phyloP scores from a whole-genome alignment of 64 coral and sea anemone genomes.

The Pocillopora damicornis region DNA sequence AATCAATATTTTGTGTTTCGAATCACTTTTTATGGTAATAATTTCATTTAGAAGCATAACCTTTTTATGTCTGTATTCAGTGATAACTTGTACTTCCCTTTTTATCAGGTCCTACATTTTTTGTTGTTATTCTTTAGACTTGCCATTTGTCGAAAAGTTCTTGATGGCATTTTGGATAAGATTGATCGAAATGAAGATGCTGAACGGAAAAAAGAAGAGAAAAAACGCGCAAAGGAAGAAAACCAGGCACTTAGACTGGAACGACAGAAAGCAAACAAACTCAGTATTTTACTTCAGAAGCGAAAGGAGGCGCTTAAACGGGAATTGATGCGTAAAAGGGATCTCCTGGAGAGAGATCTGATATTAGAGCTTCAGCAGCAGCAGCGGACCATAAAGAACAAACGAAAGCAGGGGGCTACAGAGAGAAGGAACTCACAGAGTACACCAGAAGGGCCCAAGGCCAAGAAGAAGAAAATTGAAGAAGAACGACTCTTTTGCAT shows the following conservation, averaged over 20 bases:
- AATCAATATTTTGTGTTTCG: too few species aligned
- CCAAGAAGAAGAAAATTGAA: conserved; percentile 70
- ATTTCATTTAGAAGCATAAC: too few species aligned
- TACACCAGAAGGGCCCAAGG: conserved; percentile 21
- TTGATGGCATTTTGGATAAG: conserved; percentile 86
- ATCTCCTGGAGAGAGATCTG: conserved; percentile 85
- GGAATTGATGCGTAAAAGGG: conserved; percentile 81
- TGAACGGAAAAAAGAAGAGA: conserved; percentile 72
- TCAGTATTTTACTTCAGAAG: conserved; percentile 80
- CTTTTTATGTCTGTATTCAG: too few species aligned
- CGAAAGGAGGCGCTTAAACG: conserved; percentile 87
- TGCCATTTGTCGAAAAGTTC: conserved; percentile 68
- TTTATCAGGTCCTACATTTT: neutral
- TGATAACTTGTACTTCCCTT: too few species aligned
- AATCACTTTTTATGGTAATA: too few species aligned
- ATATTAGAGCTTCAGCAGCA: conserved; percentile 56
- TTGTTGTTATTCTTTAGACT: conserved; percentile 36
- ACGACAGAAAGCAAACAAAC: conserved; percentile 62
- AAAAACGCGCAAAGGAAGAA: conserved; percentile 68
- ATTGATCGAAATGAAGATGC: conserved; percentile 88
- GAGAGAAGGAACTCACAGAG: conserved; percentile 19
- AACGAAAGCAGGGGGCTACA: neutral
- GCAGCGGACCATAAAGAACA: neutral
- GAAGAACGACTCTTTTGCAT: conserved; percentile 79
- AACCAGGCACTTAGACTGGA: conserved; percentile 60